phyloP scores from a whole-genome alignment of 2,797 vertebrate genomes.

The Ambastaia sidthimunki region DNA sequence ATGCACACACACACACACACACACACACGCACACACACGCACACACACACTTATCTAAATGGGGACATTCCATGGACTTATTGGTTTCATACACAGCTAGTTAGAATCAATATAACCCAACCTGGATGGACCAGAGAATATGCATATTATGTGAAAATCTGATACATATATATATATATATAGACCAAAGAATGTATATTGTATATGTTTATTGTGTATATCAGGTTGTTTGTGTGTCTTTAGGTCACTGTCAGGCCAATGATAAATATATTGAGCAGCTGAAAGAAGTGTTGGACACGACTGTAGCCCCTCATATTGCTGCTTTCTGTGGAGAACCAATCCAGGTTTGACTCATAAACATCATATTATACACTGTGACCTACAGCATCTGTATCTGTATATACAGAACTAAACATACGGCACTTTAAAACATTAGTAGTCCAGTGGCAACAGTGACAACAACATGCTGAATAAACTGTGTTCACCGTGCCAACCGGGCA shows the following conservation, averaged over 20 bases:
- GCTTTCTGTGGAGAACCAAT: conserved; percentile 94
- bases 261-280: conserved; percentile 88
- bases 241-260: conserved; percentile 88
- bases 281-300: conserved; percentile 86
- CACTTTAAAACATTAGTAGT: neutral
- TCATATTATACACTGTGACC: neutral
- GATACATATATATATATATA: too few relatives aligned
- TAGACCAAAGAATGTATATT: too few relatives aligned
- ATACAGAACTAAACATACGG: neutral
- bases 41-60: neutral
- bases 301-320: conserved; percentile 82
- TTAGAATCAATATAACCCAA: too few relatives aligned
- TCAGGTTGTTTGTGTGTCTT: conserved; percentile 12
- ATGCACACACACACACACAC: conserved; percentile 26
- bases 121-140: too few relatives aligned
- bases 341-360: conserved; percentile 81
- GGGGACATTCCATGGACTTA: too few relatives aligned
- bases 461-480: too few relatives aligned
- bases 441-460: neutral
- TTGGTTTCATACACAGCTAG: too few relatives aligned
- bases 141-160: too few relatives aligned
- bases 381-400: neutral
- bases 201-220: neutral
- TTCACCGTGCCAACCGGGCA: neutral
- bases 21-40: conserved; percentile 19